Percentiles rank a stretch among this genome's conserved stretches.
phyloP scores from a whole-genome alignment of 2,888 invertebrate genomes.

The Nysson spinosus region DNA sequence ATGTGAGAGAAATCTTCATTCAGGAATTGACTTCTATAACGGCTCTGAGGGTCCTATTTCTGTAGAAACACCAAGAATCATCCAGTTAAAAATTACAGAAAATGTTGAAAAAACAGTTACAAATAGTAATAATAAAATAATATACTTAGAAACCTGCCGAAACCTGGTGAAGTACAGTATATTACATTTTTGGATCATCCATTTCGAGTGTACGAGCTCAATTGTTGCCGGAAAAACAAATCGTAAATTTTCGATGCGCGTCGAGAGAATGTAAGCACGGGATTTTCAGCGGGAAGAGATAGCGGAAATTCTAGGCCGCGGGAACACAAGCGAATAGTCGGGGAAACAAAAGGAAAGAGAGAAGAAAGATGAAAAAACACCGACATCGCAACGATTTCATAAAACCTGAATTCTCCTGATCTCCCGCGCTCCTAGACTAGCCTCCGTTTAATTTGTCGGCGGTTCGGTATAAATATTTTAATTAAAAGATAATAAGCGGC shows the following conservation, averaged over 20 bases:
- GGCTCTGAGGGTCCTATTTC: too few species aligned
- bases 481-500: constrained; percentile 24
- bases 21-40: too few species aligned
- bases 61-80: too few species aligned
- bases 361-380: neutral
- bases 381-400: neutral
- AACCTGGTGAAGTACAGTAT: too few species aligned
- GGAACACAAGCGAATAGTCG: neutral
- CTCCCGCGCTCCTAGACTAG: neutral
- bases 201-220: neutral
- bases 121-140: too few species aligned
- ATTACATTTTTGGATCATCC: too few species aligned
- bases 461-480: constrained; percentile 31
- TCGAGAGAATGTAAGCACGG: neutral
- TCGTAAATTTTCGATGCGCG: constrained; percentile 31
- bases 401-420: neutral
- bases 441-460: neutral
- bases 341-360: neutral
- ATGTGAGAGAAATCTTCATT: too few species aligned
- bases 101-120: too few species aligned
- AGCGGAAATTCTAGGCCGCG: constrained; percentile 8
- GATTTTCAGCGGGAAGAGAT: constrained; percentile 2
- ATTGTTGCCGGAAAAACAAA: constrained; percentile 36
- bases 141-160: too few species aligned
- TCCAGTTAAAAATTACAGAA: too few species aligned